Evolutionary conservation across 2,797 vertebrate genomes (phyloP).

Genomic region (Takifugu rubripes): DNA sequence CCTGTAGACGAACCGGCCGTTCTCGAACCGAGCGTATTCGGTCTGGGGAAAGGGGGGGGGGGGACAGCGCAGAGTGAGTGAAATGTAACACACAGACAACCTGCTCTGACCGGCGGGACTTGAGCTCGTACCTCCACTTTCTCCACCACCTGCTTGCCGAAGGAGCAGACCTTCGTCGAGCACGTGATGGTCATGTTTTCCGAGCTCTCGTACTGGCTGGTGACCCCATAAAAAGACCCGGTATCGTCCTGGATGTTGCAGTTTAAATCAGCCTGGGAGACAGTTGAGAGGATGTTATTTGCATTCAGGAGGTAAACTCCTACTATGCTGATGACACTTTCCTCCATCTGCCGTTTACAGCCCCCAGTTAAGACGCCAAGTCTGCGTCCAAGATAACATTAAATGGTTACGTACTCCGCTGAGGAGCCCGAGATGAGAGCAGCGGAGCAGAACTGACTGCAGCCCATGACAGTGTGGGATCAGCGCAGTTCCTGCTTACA

Average conservation of each 20-base stretch:
- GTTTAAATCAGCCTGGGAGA: constrained; percentile 90
- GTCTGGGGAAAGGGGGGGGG: constrained; percentile 73
- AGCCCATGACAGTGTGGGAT: background rate
- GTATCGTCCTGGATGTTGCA: constrained; percentile 96
- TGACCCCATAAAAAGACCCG: constrained; percentile 95
- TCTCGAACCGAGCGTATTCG: constrained; percentile 97
- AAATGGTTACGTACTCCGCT: too few species aligned
- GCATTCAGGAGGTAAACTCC: background rate
- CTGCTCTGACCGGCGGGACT: background rate
- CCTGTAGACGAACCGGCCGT: constrained; percentile 94
- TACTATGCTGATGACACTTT: too few species aligned
- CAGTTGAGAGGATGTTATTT: background rate
- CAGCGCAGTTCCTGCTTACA: background rate
- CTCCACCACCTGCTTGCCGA: constrained; percentile 99
- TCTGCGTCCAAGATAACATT: too few species aligned
- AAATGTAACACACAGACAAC: background rate
- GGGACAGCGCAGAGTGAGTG: too few species aligned
- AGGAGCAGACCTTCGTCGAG: constrained; percentile 99
- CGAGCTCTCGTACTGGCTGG: constrained; percentile 96
- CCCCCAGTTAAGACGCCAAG: too few species aligned
- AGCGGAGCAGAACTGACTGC: background rate
- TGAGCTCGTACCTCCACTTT: constrained; percentile 91
- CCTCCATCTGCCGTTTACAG: too few species aligned
- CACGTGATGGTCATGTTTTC: constrained; percentile 99
- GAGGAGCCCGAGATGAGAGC: background rate